Evolutionary conservation across 2,113 vertebrate species (phyloP), one percentile per base, ranked within the genome.

Genomic region (Semnornis frantzii): DNA sequence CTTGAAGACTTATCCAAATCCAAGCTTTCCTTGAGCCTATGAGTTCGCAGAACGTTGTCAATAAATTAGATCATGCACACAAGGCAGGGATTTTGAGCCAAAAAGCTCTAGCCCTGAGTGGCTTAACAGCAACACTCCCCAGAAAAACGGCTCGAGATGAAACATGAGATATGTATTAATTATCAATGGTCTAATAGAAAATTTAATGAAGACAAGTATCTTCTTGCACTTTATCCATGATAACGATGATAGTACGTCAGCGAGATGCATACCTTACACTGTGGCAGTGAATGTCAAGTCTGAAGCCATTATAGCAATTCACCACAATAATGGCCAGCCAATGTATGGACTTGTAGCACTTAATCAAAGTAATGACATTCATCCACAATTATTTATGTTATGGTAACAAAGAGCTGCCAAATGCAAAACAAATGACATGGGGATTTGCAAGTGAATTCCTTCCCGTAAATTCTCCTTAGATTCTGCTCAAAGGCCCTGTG

Each of bases 361-460:
- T 95, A 81, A 96, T 97, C 94, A 85, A 93, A 94, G 92, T 94
- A 96, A 97, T 91, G 92, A 94, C 82, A 96, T 95, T 85, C 93
- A 90, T 96, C 92, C 94, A 72, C 94, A 94, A 95, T 94, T 96
- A 96, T 96, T 97, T 96, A 97, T 87, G 91, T 96, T 96, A 95
- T 81, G 84, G 90, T 93, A 97, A 94, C 96, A 96, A 92, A 95
- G 94, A 96, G 93, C 96, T 94, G 94, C 85, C 39, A 95, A 94
- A 97, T 87, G 96, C 94, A 97, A 98, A 97, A 96, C 97, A 96
- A 98, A 97, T 96, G 97, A 96, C 90, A 96, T 12, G 73, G 90
- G 90, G 93, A 90, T 94, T 90, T 95, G 95, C 85, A 86, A 97
- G 96, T 21, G 85, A 75, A 89, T 97, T 95, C 92, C 76, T 97